Evolutionary conservation across 2,888 invertebrate genomes (phyloP), one percentile per base, ranked within the genome.

Genomic region (Lasioglossum leucozonium): DNA sequence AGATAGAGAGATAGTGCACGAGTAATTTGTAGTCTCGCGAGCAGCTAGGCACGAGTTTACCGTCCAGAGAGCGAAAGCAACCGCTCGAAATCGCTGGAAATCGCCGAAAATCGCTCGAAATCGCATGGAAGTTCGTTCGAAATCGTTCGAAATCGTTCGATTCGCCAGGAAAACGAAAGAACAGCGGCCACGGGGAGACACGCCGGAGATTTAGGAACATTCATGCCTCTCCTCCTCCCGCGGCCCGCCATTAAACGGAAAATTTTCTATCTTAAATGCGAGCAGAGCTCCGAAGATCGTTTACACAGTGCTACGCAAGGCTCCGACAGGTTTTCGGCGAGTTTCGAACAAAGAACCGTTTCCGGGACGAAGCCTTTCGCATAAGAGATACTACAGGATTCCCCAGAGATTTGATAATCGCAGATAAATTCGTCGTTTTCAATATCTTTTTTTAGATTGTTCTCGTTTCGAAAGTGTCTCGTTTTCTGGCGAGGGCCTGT

Each of bases 251-350:
- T 58, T 30, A 5, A 26, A 58, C 58, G 5, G 58, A 58, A 58
- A 74, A 72, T 84, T 69, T 40, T 69, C 72, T 72, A 88, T 83
- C 85, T 80, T 82, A 67, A 82, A 85, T 82, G 79, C 86, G 85
- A 91, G 85, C 86, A 88, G 72, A 89, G 88, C 90, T 87, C 92
- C 93, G 93, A 92, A 22, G 91, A 91, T 89, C 26, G 26, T 91
- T 92, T 10, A 51, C 51, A 51, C 51, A 51, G 51, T 51, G 22
- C 51, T 93, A 94, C 91, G 91, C 93, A 92, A 94, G 93, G 92
- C 92, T 93, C 93, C 93, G 91, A 93, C 91, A 90, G 93, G 79
- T 86, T 88, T 37, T 86, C 81, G 74, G 58, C 58, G 58, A 58
- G 26, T 58, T 26, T 26, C 58, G 58, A 30, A 4, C 26, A 16